Evolutionary conservation across 2,888 invertebrate species (phyloP), one percentile per base, ranked within the genome.

Genomic region (Coelinius sp.): DNA sequence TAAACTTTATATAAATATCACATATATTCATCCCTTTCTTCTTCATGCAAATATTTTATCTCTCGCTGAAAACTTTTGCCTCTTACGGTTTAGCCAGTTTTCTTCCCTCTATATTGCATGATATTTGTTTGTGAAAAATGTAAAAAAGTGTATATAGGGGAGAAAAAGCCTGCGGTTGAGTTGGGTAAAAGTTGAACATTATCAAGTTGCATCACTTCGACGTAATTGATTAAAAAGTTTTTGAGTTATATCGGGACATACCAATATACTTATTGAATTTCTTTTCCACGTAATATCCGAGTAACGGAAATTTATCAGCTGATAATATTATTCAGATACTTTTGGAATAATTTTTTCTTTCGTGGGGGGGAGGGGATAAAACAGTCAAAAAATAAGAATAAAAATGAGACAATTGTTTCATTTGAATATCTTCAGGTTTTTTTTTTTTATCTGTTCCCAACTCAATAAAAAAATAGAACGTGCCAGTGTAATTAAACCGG

Each of bases 171-270:
- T 31, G 31, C 8, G 31, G 27, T 25, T 56, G 31, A 59, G 59
- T 59, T 59, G 35, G 7, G 35, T 17, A 59, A 59, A 59, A 59
- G 31, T 59, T 59, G 10, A 59, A 59, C 31, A 59, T 59, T 59
- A 59, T 59, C 59, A 59, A 59, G 59, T 59, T 59, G 59, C 59
- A 59, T 59, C 59, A 59, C 59, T 59, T 17, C 59, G 35, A 31
- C 20, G 59, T 59, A 59, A 59, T 59, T 59, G 59, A 59, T 59
- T 59, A 59, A 59, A 59, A 59, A 59, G 59, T 59, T 59, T 59
- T 31, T 59, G 59, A 59, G 59, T 59, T 59, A 59, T 59, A 59
- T 59, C 17, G 59, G 20, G 14, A 35, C 35, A 59, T 59, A 59
- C 59, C 59, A 59, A 59, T 59, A 59, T 59, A 59, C 59, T 59